phyloP scores from a whole-genome alignment of 2,113 vertebrate species.

The Brachypteracias leptosomus region DNA sequence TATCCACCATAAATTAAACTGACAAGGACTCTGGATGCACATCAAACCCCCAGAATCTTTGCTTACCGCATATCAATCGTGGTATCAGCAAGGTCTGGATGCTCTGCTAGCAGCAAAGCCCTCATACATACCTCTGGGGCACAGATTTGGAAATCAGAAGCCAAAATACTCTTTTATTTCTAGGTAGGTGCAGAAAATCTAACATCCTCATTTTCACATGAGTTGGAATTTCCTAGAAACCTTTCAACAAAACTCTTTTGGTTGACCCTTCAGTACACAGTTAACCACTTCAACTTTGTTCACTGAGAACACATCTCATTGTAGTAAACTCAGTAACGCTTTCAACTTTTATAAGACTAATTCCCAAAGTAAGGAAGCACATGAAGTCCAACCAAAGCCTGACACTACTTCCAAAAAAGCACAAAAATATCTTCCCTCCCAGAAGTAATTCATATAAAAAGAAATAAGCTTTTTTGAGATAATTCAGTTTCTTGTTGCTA shows the following conservation, averaged over 20 bases:
- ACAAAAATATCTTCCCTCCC: not conserved
- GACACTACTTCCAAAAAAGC: not conserved
- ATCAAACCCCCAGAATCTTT: not conserved
- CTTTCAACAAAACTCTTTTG: not conserved
- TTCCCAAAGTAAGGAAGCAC: not conserved
- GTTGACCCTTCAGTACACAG: not conserved
- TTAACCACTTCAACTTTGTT: not conserved
- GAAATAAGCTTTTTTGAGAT: not conserved
- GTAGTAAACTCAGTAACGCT: not conserved
- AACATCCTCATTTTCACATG: not conserved
- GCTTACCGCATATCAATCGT: not conserved
- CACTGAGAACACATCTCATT: accelerated
- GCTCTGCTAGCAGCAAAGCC: not conserved
- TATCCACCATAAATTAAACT: not conserved
- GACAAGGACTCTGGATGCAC: slow-evolving; percentile 11
- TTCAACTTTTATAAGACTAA: not conserved
- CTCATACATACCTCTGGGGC: not conserved
- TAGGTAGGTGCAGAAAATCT: not conserved
- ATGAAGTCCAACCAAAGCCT: not conserved
- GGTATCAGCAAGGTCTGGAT: not conserved
- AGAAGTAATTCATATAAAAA: not conserved
- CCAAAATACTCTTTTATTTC: not conserved
- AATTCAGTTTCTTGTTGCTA: not conserved
- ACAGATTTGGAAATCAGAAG: not conserved
- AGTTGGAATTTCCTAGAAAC: not conserved